Conservation (phyloP, 2,797 vertebrate genomes). For the Lerista edwardsae region DNA sequence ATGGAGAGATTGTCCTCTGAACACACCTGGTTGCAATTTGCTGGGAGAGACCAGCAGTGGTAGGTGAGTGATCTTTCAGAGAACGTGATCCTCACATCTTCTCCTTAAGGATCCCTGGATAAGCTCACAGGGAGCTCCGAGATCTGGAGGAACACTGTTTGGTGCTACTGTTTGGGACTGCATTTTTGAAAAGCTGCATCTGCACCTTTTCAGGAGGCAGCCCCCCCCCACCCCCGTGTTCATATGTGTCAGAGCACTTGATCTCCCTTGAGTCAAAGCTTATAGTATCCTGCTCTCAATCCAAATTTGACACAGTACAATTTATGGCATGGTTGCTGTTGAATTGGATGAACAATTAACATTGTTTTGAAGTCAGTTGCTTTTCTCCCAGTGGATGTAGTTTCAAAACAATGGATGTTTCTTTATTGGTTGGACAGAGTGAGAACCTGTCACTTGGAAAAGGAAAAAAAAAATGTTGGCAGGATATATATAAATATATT, state of each 20-base stretch:
- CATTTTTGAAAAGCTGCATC: neutral
- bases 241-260: constrained; percentile 23
- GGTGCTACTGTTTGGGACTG: rapidly evolving
- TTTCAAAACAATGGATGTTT: constrained; percentile 16
- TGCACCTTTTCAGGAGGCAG: neutral
- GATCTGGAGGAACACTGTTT: neutral
- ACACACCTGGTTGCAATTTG: too few relatives aligned
- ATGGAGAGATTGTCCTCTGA: too few relatives aligned
- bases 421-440: constrained; percentile 1
- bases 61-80: too few relatives aligned
- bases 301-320: constrained; percentile 17
- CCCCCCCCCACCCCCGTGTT: neutral
- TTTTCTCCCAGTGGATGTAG: constrained; percentile 2
- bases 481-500: neutral
- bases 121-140: neutral
- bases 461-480: neutral
- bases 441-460: neutral
- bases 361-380: constrained; percentile 6
- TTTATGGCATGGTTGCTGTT: neutral
- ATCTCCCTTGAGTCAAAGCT: neutral
- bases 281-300: constrained; percentile 33
- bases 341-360: constrained; percentile 16
- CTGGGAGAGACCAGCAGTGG: too few relatives aligned
- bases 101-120: neutral
- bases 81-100: too few relatives aligned